Conservation (phyloP, 2,797 vertebrate species). For the Echeneis naucrates region DNA sequence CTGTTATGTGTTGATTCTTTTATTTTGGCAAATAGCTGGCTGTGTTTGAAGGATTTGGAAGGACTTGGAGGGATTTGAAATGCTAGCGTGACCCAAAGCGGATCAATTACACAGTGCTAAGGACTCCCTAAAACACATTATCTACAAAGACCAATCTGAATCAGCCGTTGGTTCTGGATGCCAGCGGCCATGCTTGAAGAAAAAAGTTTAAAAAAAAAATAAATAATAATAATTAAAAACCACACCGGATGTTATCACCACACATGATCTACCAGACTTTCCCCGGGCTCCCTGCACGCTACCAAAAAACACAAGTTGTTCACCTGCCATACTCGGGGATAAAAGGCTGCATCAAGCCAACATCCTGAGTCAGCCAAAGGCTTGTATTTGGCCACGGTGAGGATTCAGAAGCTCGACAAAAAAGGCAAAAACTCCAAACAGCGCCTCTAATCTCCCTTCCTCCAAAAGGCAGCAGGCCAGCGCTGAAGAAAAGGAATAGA, state of each 20-base stretch:
- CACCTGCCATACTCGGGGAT: conserved; percentile 20
- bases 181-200: conserved; percentile 1
- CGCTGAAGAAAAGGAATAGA: conserved; percentile 10
- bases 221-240: too few relatives aligned
- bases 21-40: conserved; percentile 41
- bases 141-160: conserved; percentile 36
- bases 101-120: conserved; percentile 36
- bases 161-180: conserved; percentile 1
- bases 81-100: conserved; percentile 36
- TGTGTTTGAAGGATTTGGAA: conserved; percentile 36
- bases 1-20: conserved; percentile 21
- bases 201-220: neutral
- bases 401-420: conserved; percentile 31
- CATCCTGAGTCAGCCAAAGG: conserved; percentile 26
- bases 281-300: neutral
- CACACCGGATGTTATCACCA: conserved; percentile 27
- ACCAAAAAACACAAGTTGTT: conserved; percentile 12
- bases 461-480: neutral
- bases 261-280: conserved; percentile 12
- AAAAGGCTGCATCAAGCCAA: conserved; percentile 13
- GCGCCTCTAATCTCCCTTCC: conserved; percentile 18
- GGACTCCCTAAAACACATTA: conserved; percentile 29
- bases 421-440: conserved; percentile 26
- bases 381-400: conserved; percentile 17
- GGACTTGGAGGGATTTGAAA: conserved; percentile 49